A percentile compares a stretch with the other conserved stretches of the same genome.
These are phyloP conservation scores for Ibidorhyncha struthersii DNA, from an alignment of 2,113 vertebrate species.

Conservation along the genomic window DNA sequence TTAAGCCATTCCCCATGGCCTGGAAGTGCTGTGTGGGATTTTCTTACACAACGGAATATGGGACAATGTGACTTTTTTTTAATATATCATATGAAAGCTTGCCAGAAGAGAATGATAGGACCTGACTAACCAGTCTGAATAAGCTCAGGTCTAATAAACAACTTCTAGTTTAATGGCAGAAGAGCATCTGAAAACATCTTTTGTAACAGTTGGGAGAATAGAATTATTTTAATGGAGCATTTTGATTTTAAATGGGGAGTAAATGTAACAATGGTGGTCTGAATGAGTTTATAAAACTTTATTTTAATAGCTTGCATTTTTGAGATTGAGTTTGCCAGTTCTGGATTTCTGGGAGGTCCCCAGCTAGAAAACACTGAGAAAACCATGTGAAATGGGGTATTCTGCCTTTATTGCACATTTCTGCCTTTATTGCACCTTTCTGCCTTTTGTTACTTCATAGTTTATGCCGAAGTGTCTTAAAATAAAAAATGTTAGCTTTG, in stretches of 20 bases:
- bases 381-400: not conserved
- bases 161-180: not conserved
- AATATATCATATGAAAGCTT: not conserved
- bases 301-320: not conserved
- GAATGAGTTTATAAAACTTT: not conserved
- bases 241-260: not conserved
- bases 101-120: not conserved
- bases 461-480: not conserved
- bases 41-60: not conserved
- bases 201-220: not conserved
- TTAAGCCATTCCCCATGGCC: not conserved
- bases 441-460: not conserved
- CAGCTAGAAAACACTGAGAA: not conserved
- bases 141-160: not conserved
- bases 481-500: not conserved
- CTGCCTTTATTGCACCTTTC: not conserved
- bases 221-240: not conserved
- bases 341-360: not conserved
- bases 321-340: not conserved
- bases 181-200: not conserved
- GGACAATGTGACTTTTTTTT: not conserved
- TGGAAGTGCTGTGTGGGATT: not conserved
- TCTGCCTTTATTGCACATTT: not conserved
- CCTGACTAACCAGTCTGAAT: not conserved
- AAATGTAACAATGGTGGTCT: not conserved